Percentiles rank a stretch among this genome's conserved stretches.
Evolutionary conservation across 2,888 invertebrate genomes (phyloP).

Genomic region (Willowsia nigromaculata): DNA sequence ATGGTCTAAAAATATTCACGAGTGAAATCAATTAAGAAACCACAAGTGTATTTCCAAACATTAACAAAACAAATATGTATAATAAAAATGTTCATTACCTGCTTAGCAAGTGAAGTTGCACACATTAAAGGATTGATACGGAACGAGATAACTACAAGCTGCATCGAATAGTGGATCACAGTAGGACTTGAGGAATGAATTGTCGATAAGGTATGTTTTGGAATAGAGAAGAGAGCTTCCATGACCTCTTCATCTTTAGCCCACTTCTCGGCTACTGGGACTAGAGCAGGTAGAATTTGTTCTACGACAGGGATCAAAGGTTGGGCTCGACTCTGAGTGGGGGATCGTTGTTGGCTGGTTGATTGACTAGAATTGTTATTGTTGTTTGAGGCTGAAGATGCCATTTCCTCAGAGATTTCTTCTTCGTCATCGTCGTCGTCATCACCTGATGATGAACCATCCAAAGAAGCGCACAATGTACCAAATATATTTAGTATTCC

Average conservation of each 20-base stretch:
- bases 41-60: too few relatives aligned
- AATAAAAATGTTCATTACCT: too few relatives aligned
- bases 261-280: conserved; percentile 77
- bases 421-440: conserved; percentile 73
- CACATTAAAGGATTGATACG: conserved; percentile 74
- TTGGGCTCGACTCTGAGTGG: conserved; percentile 57
- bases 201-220: conserved; percentile 76
- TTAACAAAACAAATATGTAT: too few relatives aligned
- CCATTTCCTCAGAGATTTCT: conserved; percentile 47
- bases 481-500: conserved; percentile 76
- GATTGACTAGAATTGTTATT: conserved; percentile 73
- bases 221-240: conserved; percentile 76
- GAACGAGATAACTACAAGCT: conserved; percentile 76
- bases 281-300: conserved; percentile 77
- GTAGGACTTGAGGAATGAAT: conserved; percentile 75
- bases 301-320: conserved; percentile 77
- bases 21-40: not conserved
- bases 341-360: conserved; percentile 27
- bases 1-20: conserved; percentile 62
- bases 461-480: conserved; percentile 76
- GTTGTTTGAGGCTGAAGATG: conserved; percentile 51
- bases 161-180: conserved; percentile 76
- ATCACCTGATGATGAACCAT: conserved; percentile 66
- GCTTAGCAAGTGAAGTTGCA: conserved; percentile 74
- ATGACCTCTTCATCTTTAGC: conserved; percentile 77